Evolutionary conservation across 2,797 vertebrate genomes (phyloP), one percentile per base, ranked within the genome.

Genomic region (Hemitrygon akajei): DNA sequence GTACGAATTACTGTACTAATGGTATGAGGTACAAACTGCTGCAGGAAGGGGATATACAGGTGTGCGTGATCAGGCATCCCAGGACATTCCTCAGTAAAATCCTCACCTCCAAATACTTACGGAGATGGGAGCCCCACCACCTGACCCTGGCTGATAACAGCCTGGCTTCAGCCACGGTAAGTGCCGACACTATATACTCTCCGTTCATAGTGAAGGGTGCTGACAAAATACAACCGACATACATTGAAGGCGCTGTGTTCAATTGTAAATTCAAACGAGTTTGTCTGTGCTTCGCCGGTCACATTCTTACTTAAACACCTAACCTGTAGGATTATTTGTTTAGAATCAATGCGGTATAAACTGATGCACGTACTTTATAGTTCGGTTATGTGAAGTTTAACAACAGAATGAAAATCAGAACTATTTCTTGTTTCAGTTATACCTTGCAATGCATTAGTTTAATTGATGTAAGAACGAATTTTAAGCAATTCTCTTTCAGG

Each of bases 21-120:
- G 98, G 98, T 93, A 99, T 99, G 98, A 97, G 98, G 93, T 99
- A 99, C 97, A 99, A 99, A 95, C 97, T 99, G 95, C 98, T 99
- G 94, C 98, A 99, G 95, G 99, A 99, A 95, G 99, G 99, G 86
- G 98, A 99, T 98, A 99, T 99, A 95, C 99, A 99, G 98, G 98
- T 99, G 96, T 99, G 99, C 96, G 98, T 98, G 96, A 97, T 99
- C 94, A 97, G 98, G 94, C 98, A 99, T 97, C 98, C 98, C 66
- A 97, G 99, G 96, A 99, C 98, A 96, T 99, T 99, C 96, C 98
- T 99, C 95, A 99, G 98, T 97, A 99, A 99, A 97, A 98, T 99
- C 96, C 98, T 99, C 97, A 98, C 98, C 96, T 98, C 98, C 96
- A 99, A 99, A 96, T 99, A 98, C 95, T 96, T 99, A 96, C 96